phyloP scores from a whole-genome alignment of 2,888 invertebrate genomes.

The Bugula neritina region DNA sequence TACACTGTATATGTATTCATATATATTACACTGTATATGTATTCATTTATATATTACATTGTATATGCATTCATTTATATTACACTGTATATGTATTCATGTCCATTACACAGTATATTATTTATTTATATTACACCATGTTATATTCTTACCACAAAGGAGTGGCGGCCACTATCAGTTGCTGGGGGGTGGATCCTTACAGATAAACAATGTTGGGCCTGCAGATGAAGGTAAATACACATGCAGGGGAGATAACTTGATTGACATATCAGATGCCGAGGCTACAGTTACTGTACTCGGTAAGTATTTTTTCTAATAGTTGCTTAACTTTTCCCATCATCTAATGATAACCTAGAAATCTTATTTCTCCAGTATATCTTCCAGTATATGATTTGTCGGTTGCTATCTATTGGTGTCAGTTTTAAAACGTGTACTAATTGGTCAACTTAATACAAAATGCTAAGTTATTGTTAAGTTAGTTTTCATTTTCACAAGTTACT shows the following conservation, averaged over 20 bases:
- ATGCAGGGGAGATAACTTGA: constrained; percentile 28
- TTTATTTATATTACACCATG: neutral
- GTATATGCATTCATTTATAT: too few relatives aligned
- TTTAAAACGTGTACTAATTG: too few relatives aligned
- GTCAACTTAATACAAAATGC: too few relatives aligned
- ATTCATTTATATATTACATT: too few relatives aligned
- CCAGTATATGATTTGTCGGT: too few relatives aligned
- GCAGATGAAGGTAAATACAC: constrained; percentile 30
- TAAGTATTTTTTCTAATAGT: neutral
- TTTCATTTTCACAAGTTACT: too few relatives aligned
- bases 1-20: neutral
- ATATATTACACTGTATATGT: neutral
- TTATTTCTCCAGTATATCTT: too few relatives aligned
- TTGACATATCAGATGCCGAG: constrained; percentile 8
- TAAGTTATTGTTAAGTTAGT: too few relatives aligned
- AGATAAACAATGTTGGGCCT: constrained; percentile 28
- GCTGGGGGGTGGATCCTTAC: constrained; percentile 26
- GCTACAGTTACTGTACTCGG: constrained; percentile 6
- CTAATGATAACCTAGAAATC: too few relatives aligned
- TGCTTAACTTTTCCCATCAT: too few relatives aligned
- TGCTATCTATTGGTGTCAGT: too few relatives aligned
- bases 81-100: neutral
- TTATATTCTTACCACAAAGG: neutral
- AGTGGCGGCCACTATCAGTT: neutral
- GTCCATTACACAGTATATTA: too few relatives aligned